Base-by-base conservation (phyloP, 2,888 invertebrate species). In the Amblyteles armatorius region DNA sequence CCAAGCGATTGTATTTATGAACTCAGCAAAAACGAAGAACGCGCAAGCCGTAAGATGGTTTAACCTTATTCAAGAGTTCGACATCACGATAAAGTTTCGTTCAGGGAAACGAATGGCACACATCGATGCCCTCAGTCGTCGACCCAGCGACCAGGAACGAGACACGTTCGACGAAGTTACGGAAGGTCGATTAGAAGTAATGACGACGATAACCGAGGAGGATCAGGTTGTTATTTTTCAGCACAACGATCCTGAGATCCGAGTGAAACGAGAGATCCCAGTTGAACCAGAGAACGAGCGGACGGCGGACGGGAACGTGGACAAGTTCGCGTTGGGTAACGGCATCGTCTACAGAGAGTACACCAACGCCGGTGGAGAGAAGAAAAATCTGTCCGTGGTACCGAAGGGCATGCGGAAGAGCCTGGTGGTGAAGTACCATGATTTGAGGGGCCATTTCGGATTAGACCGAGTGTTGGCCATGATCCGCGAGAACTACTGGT, bases 61-160 rank as follows among this genome's bases (percentile, higher is more conserved):
- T 13, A 22, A n/a, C 11, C 5, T 50, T 1, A 33, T 76, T 0
- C 48, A 50, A 11, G 63, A 76, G 13, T 76, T 65, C 88, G 13
- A 88, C 86, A 11, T 86, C 82, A 9, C 78, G 50, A 36, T 89
- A 88, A 76, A 79, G 73, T 26, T 84, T 65, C 44, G 90, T 87
- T 83, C 89, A 86, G 84, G 83, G 19, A 67, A 13, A 11, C 72
- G 48, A 19, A 88, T 88, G 88, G 71, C 65, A 33, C 88, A 88
- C 71, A 85, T 86, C 9, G 88, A 89, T 60, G 87, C 87, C 16
- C 44, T 88, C 40, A 88, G 87, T 44, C 74, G 86, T 29, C 69
- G 79, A 7, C 88, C 88, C 13, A 60, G 69, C 7, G 74, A 13
- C 0, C 22, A 44, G 26, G 26, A 52, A 19, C 65, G 44, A 6